phyloP scores from a whole-genome alignment of 2,888 invertebrate genomes.

The Bellardia bayeri region DNA sequence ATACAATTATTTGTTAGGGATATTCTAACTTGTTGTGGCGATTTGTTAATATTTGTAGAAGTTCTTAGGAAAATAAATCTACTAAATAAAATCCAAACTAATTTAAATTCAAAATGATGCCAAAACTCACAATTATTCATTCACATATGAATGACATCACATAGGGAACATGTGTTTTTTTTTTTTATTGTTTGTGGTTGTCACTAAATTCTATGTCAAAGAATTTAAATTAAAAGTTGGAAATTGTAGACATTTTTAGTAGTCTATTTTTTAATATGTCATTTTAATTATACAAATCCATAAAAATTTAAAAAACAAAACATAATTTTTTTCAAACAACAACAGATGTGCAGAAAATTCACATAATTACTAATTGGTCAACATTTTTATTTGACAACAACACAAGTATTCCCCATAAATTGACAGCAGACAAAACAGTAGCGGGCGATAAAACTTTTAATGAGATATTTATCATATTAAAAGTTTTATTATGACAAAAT shows the following conservation, averaged over 20 bases:
- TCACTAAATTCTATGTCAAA: conserved; percentile 34
- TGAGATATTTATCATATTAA: neutral
- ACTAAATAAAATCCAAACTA: neutral
- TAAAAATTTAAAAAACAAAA: neutral
- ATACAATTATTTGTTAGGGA: neutral
- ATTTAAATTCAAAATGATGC: conserved; percentile 3
- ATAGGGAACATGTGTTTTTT: conserved; percentile 9
- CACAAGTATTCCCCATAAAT: neutral
- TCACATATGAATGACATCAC: conserved; percentile 15
- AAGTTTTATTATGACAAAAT: conserved; percentile 12
- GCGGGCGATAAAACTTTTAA: conserved; percentile 36
- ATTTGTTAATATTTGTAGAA: too few species aligned
- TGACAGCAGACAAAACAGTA: conserved; percentile 10
- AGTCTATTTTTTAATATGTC: conserved; percentile 2
- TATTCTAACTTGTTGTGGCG: neutral
- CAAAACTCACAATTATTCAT: neutral
- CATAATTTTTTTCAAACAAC: neutral
- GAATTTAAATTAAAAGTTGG: conserved; percentile 22
- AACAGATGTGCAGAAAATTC: conserved; percentile 29
- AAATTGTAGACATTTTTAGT: neutral
- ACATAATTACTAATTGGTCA: neutral
- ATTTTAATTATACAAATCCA: conserved; percentile 20
- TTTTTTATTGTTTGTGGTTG: neutral
- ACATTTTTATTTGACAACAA: conserved; percentile 10
- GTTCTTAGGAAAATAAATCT: neutral